These are phyloP conservation scores for Galagoides demidoff DNA, from an alignment of 2,797 vertebrate genomes.

Conservation along the genomic window DNA sequence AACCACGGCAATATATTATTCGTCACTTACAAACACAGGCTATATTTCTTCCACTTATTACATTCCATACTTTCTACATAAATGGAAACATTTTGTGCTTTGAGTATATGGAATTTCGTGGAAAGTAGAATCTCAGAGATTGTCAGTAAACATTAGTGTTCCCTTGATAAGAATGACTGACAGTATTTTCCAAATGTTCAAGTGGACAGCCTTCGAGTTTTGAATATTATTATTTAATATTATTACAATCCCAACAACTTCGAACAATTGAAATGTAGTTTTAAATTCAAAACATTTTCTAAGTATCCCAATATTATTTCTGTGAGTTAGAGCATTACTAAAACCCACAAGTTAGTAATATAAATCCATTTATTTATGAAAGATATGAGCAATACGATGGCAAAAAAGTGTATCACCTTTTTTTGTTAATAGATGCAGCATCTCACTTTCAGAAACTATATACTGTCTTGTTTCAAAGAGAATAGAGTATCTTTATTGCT, in stretches of 20 bases:
- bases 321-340: background rate
- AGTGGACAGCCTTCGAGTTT: background rate
- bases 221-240: conserved; percentile 49
- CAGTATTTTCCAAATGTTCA: conserved; percentile 10
- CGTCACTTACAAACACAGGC: conserved; percentile 50
- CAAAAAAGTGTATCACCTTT: background rate
- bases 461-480: background rate
- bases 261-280: conserved; percentile 50
- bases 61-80: conserved; percentile 54
- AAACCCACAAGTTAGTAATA: background rate
- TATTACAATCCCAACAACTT: conserved; percentile 21
- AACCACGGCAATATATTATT: conserved; percentile 73
- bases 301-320: background rate
- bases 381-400: background rate
- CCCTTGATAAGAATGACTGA: conserved; percentile 62
- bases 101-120: conserved; percentile 34
- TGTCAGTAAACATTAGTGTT: conserved; percentile 58
- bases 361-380: conserved; percentile 3
- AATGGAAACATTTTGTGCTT: conserved; percentile 72
- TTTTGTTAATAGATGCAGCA: background rate
- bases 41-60: conserved; percentile 80
- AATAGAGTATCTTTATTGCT: background rate
- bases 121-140: background rate
- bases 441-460: background rate
- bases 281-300: conserved; percentile 14